Conservation (phyloP, 2,113 vertebrate genomes). For the Addax nasomaculatus region DNA sequence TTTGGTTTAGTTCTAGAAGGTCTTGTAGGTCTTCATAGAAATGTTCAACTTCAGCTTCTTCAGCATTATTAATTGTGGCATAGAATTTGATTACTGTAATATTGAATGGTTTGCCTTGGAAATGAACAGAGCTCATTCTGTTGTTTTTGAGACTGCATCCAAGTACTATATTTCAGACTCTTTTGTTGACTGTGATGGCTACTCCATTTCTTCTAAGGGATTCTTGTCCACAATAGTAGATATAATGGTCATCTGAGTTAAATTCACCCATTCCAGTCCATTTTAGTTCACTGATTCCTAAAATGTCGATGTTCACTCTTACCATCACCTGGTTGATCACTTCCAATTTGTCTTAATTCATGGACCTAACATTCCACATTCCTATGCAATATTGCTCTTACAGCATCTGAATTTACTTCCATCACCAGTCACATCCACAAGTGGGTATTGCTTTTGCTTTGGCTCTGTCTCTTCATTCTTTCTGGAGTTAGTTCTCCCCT, state of each 20-base stretch:
- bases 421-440: neutral
- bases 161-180: neutral
- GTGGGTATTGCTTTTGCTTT: neutral
- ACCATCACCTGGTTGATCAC: neutral
- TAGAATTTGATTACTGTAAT: neutral
- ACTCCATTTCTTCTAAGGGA: neutral
- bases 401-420: neutral
- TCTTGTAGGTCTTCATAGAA: neutral
- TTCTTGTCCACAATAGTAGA: neutral
- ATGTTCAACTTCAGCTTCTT: neutral
- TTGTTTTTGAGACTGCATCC: no score
- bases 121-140: no score
- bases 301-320: neutral
- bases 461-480: neutral
- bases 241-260: neutral
- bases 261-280: neutral
- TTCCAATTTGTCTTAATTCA: neutral
- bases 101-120: no score
- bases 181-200: neutral
- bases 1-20: neutral
- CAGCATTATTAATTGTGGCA: neutral
- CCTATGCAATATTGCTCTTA: neutral
- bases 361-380: fast-evolving
- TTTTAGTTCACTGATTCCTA: neutral
- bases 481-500: neutral